Conservation (phyloP, 1,140 invertebrate species). For the Micrasema longulum region DNA sequence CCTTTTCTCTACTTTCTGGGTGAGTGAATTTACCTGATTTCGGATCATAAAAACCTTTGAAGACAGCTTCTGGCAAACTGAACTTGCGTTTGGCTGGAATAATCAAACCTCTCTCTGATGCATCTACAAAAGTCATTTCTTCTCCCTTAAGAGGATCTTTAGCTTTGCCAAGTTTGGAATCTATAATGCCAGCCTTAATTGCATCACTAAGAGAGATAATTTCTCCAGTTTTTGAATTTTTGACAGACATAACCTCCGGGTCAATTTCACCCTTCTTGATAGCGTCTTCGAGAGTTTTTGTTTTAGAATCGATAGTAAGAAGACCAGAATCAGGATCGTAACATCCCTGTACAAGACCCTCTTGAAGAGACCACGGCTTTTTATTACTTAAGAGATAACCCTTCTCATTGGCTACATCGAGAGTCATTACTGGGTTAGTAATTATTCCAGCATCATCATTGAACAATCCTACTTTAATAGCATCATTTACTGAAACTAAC, state of each 20-base stretch:
- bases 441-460: conserved; percentile 78
- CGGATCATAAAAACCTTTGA: conserved; percentile 85
- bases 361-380: conserved; percentile 85
- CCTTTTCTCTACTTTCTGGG: conserved; percentile 77
- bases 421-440: conserved; percentile 76
- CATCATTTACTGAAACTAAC: conserved; percentile 76
- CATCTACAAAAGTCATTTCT: conserved; percentile 82
- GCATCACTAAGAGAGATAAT: conserved; percentile 86
- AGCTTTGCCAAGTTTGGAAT: conserved; percentile 82
- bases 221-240: conserved; percentile 81
- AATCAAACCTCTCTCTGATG: conserved; percentile 83
- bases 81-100: conserved; percentile 84
- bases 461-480: conserved; percentile 76
- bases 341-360: conserved; percentile 85
- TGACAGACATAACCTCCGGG: conserved; percentile 82
- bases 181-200: conserved; percentile 83
- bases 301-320: conserved; percentile 78
- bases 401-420: conserved; percentile 82
- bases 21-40: conserved; percentile 78
- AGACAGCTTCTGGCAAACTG: conserved; percentile 87
- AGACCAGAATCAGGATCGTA: conserved; percentile 84
- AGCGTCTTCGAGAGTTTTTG: conserved; percentile 83
- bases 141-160: conserved; percentile 80
- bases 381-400: conserved; percentile 81
- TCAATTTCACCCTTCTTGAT: conserved; percentile 82